Evolutionary conservation across 2,113 vertebrate genomes (phyloP).

Genomic region (Nansenia antarctica): DNA sequence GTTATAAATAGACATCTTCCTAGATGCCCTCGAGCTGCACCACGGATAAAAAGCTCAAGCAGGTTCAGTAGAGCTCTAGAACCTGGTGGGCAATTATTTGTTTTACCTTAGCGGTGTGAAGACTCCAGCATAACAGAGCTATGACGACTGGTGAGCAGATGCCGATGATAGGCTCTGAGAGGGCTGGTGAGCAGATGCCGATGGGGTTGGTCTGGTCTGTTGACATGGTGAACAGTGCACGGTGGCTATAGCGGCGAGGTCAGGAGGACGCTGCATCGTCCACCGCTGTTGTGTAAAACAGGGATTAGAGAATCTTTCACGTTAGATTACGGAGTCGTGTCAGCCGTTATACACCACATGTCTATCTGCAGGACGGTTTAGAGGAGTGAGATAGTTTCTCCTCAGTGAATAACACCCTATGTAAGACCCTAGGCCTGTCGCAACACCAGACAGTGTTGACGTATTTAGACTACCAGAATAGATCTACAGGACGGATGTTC

Average conservation of each 20-base stretch:
- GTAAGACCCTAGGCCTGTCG: too few relatives aligned
- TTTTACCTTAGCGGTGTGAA: neutral
- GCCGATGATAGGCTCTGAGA: neutral
- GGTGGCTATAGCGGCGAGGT: neutral
- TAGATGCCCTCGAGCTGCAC: neutral
- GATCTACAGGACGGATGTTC: too few relatives aligned
- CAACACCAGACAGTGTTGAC: too few relatives aligned
- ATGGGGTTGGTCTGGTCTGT: neutral
- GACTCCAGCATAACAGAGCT: neutral
- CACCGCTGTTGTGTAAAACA: too few relatives aligned
- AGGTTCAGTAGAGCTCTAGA: neutral
- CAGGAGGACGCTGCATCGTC: too few relatives aligned
- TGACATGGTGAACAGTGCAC: neutral
- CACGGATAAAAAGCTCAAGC: neutral
- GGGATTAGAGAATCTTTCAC: too few relatives aligned
- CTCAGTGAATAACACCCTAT: too few relatives aligned
- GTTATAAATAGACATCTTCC: neutral
- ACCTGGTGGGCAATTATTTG: neutral
- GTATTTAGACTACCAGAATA: too few relatives aligned
- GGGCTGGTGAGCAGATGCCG: neutral
- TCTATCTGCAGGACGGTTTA: too few relatives aligned
- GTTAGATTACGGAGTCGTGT: too few relatives aligned
- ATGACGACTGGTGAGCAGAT: neutral
- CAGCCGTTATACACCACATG: too few relatives aligned
- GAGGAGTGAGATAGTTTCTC: too few relatives aligned